Conservation (phyloP, 2,113 vertebrate genomes). For the Bufo bufo region DNA sequence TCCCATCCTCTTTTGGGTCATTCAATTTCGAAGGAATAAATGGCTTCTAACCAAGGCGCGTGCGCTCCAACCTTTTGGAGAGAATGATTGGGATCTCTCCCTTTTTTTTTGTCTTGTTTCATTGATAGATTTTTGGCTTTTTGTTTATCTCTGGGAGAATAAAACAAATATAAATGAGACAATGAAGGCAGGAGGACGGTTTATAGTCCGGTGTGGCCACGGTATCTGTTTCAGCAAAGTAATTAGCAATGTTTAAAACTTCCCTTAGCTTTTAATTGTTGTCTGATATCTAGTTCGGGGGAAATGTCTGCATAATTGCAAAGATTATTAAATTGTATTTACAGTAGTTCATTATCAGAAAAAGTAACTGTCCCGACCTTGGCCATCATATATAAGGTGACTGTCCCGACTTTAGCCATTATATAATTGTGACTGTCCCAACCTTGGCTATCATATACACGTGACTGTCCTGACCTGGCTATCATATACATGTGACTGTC, state of each 20-base stretch:
- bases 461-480: no score
- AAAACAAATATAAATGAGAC: constrained; percentile 1
- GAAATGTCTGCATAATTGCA: neutral
- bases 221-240: neutral
- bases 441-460: no score
- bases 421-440: no score
- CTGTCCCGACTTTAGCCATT: no score
- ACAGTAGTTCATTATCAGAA: neutral
- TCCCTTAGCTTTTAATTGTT: constrained; percentile 11
- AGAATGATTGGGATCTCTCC: constrained; percentile 32
- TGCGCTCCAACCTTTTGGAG: neutral
- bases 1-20: constrained; percentile 10
- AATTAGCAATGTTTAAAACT: constrained; percentile 3
- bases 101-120: constrained; percentile 13
- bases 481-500: no score
- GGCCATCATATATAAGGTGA: no score
- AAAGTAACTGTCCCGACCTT: neutral
- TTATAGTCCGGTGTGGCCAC: neutral
- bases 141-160: neutral
- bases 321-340: neutral
- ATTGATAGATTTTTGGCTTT: constrained; percentile 18
- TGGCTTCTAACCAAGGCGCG: constrained; percentile 36
- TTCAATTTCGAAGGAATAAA: constrained; percentile 48
- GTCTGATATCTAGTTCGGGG: neutral
- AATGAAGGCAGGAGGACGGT: neutral